Evolutionary conservation across 2,888 invertebrate species (phyloP).

Genomic region (Theretra japonica): DNA sequence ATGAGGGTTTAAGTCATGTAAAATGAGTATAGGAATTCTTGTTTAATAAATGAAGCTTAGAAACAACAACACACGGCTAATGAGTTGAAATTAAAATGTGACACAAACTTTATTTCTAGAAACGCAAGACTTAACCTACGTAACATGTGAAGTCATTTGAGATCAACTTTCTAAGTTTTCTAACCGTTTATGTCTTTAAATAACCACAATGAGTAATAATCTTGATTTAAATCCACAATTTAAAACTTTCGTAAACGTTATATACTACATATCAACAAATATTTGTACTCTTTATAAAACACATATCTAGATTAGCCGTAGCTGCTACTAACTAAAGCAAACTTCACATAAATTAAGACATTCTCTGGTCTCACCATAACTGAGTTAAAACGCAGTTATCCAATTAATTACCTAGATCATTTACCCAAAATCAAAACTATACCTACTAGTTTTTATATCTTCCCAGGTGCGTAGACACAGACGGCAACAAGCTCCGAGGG

Average conservation of each 20-base stretch:
- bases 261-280: no score
- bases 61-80: no score
- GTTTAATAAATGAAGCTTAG: no score
- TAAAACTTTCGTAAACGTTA: no score
- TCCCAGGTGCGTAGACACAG: slow-evolving; percentile 89
- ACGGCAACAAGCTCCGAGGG: slow-evolving; percentile 90
- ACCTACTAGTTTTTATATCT: slow-evolving; percentile 24
- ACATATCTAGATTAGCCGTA: no score
- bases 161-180: slow-evolving; percentile 2
- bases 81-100: slow-evolving; percentile 11
- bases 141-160: slow-evolving; percentile 2
- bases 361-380: not conserved
- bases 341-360: not conserved
- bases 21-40: no score
- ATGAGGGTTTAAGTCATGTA: not conserved
- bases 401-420: no score
- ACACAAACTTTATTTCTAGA: not conserved
- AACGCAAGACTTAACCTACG: not conserved
- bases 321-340: no score
- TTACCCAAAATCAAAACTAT: no score
- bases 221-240: not conserved
- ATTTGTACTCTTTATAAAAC: no score
- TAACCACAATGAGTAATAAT: not conserved
- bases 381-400: no score
- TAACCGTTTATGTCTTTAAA: not conserved